Evolutionary conservation across 2,113 vertebrate species (phyloP), one percentile per base, ranked within the genome.

Genomic region (Boleophthalmus pectinirostris): DNA sequence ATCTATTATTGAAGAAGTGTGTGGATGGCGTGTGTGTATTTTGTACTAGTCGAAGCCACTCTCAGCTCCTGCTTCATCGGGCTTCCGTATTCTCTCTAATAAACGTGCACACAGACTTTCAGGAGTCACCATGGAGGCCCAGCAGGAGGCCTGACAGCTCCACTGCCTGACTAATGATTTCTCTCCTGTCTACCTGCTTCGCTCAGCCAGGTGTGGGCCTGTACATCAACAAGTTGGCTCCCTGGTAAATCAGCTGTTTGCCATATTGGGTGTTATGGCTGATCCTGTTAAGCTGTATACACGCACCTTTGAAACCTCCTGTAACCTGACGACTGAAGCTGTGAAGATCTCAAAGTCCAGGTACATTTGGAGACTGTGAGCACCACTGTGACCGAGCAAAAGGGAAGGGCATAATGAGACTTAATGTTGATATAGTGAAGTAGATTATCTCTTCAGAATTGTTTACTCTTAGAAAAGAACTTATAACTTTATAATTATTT

Each of bases 141-240:
- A 85, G 85, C 78, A 79, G 81, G 88, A 79, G 74, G n/a, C 18
- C 81, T 73, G 80, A 85, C 81, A 83, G 80, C 73, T 80, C 24
- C 3, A 71, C 77, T 72, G 83, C 77, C 70, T 80, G 72, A 80
- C 75, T 85, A 83, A 82, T 82, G 82, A 86, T 84, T 82, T 87
- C 54, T 56, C 72, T 63, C 51, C 56, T 57, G 16, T 69, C 70
- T 65, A 45, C 10, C 45, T 56, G 33, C 43, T 68, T 67, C 60
- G 51, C 68, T 69, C 21, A 61, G 57, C 72, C 83, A 84, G 84
- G 77, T 78, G 69, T 84, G 75, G 79, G 53, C 81, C 58, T 20
- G 25, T 51, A 45, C 67, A 29, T 70, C 18, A 23, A 57, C 54
- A 25, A 58, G 56, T 68, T 38, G 51, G 68, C 72, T 47, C 35